phyloP scores from a whole-genome alignment of 1,140 invertebrate species.

The Apis laboriosa region DNA sequence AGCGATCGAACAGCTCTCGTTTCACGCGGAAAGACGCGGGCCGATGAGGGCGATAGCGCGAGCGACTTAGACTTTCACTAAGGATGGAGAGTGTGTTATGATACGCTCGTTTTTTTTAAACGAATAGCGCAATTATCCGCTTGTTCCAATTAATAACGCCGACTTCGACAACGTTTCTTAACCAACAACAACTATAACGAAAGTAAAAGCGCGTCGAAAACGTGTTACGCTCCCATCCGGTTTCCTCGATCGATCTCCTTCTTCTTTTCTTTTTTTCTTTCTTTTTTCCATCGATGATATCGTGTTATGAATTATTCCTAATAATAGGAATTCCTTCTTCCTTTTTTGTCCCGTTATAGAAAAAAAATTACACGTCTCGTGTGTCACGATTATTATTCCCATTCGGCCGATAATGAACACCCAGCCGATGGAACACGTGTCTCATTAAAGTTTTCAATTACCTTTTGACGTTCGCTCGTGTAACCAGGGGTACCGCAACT shows the following conservation, averaged over 20 bases:
- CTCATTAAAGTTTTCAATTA: constrained; percentile 11
- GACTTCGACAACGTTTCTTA: constrained; percentile 4
- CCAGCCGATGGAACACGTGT: neutral
- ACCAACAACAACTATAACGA: neutral
- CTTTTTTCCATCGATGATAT: too few relatives aligned
- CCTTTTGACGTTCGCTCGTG: neutral
- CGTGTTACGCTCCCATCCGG: neutral
- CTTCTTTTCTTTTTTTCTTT: too few relatives aligned
- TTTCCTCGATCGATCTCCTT: neutral
- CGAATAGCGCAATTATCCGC: constrained; percentile 26
- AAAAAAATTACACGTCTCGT: neutral
- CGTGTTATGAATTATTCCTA: neutral
- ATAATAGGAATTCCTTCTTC: neutral
- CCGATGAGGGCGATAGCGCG: neutral
- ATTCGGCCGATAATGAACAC: constrained; percentile 13
- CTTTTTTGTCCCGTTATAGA: neutral
- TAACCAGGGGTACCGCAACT: neutral
- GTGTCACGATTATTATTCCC: neutral
- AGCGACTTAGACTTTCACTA: constrained; percentile 31
- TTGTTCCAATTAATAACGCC: constrained; percentile 34
- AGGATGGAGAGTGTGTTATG: constrained; percentile 33
- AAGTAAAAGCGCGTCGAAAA: constrained; percentile 28
- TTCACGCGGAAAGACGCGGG: neutral
- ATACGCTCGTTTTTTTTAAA: constrained; percentile 39
- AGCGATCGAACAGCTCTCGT: neutral